Evolutionary conservation across 35 echinoderm and acorn worm genomes (phyloP).

Genomic region (Chiridota heheva): DNA sequence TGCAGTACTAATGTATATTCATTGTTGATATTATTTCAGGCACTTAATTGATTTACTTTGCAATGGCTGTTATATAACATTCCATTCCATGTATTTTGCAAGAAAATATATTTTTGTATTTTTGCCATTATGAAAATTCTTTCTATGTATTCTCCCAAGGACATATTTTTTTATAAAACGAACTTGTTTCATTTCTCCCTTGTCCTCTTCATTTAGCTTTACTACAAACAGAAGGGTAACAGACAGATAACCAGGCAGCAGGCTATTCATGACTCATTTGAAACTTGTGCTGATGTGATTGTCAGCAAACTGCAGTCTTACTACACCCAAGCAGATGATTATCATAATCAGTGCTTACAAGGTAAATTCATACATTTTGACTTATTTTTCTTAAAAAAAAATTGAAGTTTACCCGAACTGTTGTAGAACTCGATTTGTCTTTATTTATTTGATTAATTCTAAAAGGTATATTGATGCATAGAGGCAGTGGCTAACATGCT

Average conservation of each 20-base stretch:
- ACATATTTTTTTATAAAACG: too few species aligned
- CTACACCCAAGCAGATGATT: conserved; percentile 79
- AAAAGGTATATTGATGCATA: background rate
- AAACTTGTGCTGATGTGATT: conserved; percentile 87
- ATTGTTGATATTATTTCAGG: too few species aligned
- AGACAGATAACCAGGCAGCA: conserved; percentile 69
- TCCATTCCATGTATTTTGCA: too few species aligned
- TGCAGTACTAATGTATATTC: too few species aligned
- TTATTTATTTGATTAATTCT: background rate
- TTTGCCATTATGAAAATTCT: too few species aligned
- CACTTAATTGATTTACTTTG: too few species aligned
- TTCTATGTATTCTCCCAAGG: too few species aligned
- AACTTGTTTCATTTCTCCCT: too few species aligned
- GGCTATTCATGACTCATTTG: conserved; percentile 92
- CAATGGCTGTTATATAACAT: too few species aligned
- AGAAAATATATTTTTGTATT: too few species aligned
- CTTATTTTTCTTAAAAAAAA: background rate
- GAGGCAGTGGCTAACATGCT: background rate
- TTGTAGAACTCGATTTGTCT: background rate
- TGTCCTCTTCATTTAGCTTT: conserved; percentile 51
- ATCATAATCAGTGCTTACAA: conserved; percentile 99
- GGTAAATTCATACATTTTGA: conserved; percentile 39
- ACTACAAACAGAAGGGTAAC: conserved; percentile 87
- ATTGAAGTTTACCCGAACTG: background rate
- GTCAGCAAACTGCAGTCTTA: conserved; percentile 90